Evolutionary conservation across 2,113 vertebrate species (phyloP).

Genomic region (Orthonyx spaldingii): DNA sequence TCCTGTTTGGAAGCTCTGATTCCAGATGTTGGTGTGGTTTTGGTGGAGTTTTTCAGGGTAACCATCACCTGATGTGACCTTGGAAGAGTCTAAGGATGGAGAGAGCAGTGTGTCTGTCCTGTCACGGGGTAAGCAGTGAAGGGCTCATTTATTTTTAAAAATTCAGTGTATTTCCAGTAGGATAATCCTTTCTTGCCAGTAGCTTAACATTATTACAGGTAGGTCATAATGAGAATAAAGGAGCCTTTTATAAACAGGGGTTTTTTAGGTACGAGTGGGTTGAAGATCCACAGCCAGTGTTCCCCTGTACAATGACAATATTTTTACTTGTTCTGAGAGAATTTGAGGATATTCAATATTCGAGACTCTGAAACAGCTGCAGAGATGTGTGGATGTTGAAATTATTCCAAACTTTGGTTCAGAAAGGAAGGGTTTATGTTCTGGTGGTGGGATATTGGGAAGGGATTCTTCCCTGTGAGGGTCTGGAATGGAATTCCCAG

Average conservation of each 20-base stretch:
- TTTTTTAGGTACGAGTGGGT: background rate
- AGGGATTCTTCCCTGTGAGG: background rate
- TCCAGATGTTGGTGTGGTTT: rapidly evolving
- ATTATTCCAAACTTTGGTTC: background rate
- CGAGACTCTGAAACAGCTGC: background rate
- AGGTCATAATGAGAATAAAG: background rate
- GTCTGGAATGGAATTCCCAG: background rate
- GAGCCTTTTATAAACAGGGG: rapidly evolving
- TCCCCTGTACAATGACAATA: background rate
- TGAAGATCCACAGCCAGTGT: background rate
- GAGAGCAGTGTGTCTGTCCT: background rate
- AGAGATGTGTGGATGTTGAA: background rate
- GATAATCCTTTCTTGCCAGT: background rate
- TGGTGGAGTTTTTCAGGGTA: background rate
- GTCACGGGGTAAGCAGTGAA: background rate
- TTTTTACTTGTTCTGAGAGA: background rate
- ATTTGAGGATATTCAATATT: background rate
- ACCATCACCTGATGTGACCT: background rate
- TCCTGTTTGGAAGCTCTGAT: background rate
- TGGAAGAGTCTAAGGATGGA: background rate
- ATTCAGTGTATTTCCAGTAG: background rate
- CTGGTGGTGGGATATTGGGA: background rate
- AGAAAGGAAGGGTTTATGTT: background rate
- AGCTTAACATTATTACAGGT: background rate
- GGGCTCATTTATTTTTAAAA: background rate